These are phyloP conservation scores for Sinonovacula constricta DNA, from an alignment of 1,140 invertebrate genomes.

Conservation along the genomic window DNA sequence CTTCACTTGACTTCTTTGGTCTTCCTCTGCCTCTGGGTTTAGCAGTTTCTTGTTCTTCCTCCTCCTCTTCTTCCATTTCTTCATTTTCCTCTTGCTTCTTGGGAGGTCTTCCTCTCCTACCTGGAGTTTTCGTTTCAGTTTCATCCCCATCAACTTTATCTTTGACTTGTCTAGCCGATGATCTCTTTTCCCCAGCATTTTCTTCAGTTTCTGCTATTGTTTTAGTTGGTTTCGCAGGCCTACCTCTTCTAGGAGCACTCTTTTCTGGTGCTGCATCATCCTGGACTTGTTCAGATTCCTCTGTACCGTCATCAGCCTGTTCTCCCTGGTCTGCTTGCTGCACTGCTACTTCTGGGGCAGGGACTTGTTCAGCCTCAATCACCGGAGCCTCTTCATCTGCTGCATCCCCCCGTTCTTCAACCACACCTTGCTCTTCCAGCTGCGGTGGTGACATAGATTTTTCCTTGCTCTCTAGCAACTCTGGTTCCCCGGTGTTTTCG, in stretches of 20 bases:
- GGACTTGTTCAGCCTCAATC: constrained; percentile 40
- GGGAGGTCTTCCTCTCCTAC: constrained; percentile 53
- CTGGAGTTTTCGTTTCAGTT: constrained; percentile 38
- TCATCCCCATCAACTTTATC: constrained; percentile 48
- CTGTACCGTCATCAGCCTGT: constrained; percentile 18
- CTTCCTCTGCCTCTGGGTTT: constrained; percentile 41
- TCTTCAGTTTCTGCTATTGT: constrained; percentile 26
- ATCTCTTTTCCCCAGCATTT: constrained; percentile 32
- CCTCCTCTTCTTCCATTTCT: constrained; percentile 45
- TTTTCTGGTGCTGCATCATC: constrained; percentile 36
- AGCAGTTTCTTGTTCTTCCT: constrained; percentile 32
- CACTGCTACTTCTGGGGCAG: constrained; percentile 31
- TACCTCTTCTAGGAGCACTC: constrained; percentile 14
- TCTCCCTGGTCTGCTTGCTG: constrained; percentile 32
- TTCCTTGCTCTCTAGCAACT: not conserved
- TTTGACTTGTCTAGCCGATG: constrained; percentile 38
- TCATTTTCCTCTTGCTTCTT: constrained; percentile 49
- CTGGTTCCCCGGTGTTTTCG: not conserved
- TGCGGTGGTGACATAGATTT: constrained; percentile 35
- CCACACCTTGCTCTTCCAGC: constrained; percentile 26
- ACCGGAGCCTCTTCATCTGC: constrained; percentile 36
- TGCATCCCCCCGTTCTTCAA: constrained; percentile 28
- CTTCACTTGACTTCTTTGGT: constrained; percentile 38
- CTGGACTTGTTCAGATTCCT: constrained; percentile 38
- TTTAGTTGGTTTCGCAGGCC: constrained; percentile 34